These are phyloP conservation scores for Periophthalmodon schlosseri DNA, from an alignment of 2,113 vertebrate species.

Conservation along the genomic window DNA sequence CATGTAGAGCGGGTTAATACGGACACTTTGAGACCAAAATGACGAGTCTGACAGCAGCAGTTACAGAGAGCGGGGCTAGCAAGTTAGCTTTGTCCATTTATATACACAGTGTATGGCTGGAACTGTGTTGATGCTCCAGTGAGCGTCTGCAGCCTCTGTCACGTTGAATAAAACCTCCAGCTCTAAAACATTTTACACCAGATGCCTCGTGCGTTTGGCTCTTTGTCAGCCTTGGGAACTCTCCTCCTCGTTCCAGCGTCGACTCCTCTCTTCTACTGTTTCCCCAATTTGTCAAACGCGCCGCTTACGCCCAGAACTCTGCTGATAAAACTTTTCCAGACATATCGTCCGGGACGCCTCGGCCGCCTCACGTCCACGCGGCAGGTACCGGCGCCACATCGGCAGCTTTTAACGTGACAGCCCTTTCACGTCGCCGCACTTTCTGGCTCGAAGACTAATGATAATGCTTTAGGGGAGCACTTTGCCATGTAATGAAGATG, in stretches of 20 bases:
- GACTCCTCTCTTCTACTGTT: background rate
- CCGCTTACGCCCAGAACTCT: constrained; percentile 11
- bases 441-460: constrained; percentile 59
- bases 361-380: constrained; percentile 23
- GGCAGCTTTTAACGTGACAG: constrained; percentile 46
- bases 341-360: constrained; percentile 17
- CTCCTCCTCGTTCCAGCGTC: background rate
- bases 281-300: constrained; percentile 13
- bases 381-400: constrained; percentile 26
- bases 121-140: too few species aligned
- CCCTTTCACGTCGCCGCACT: constrained; percentile 12
- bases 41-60: too few species aligned
- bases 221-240: background rate
- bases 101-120: too few species aligned
- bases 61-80: too few species aligned
- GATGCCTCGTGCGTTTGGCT: background rate
- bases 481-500: constrained; percentile 69
- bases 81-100: too few species aligned
- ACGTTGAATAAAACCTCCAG: background rate
- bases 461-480: constrained; percentile 58
- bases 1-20: too few species aligned
- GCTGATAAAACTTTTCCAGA: constrained; percentile 16
- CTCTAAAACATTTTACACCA: background rate
- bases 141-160: too few species aligned
- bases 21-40: too few species aligned